A percentile compares a stretch with the other conserved stretches of the same genome.
phyloP scores from a whole-genome alignment of 2,888 invertebrate genomes.

The Tetranychus truncatus region DNA sequence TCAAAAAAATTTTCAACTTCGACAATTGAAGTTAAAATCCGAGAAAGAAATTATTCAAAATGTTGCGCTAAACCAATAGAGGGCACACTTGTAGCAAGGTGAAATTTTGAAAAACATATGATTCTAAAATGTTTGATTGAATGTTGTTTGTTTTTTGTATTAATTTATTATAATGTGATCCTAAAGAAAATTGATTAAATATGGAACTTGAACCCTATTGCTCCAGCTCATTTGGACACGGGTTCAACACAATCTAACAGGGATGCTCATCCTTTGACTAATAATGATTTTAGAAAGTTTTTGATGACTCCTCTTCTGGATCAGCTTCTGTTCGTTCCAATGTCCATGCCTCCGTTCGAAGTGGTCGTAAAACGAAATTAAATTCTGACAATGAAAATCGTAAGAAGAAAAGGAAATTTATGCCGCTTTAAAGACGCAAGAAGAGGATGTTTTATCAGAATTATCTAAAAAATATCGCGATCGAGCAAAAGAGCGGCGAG shows the following conservation, averaged over 20 bases:
- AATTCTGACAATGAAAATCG: constrained; percentile 45
- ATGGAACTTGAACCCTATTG: constrained; percentile 20
- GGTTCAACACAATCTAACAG: not conserved
- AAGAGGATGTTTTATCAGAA: constrained; percentile 63
- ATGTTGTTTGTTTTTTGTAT: not conserved
- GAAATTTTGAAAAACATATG: not conserved
- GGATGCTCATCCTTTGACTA: constrained; percentile 45
- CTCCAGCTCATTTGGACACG: constrained; percentile 14
- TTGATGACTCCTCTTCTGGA: constrained; percentile 60
- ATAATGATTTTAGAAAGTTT: constrained; percentile 88
- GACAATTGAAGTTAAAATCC: no score
- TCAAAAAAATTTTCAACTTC: no score
- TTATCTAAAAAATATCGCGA: constrained; percentile 81
- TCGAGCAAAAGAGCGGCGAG: constrained; percentile 65
- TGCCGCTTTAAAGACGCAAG: constrained; percentile 78
- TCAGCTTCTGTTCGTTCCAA: constrained; percentile 10
- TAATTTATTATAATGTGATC: no score
- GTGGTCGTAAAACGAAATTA: not conserved
- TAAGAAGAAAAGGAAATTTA: constrained; percentile 79
- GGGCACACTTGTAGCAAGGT: not conserved
- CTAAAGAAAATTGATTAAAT: not conserved
- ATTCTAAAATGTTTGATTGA: not conserved
- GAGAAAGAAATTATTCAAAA: no score
- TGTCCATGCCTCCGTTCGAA: not conserved
- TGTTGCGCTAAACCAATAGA: no score